phyloP scores from a whole-genome alignment of 2,113 vertebrate genomes.

The Stomatorhinus ivindoensis region DNA sequence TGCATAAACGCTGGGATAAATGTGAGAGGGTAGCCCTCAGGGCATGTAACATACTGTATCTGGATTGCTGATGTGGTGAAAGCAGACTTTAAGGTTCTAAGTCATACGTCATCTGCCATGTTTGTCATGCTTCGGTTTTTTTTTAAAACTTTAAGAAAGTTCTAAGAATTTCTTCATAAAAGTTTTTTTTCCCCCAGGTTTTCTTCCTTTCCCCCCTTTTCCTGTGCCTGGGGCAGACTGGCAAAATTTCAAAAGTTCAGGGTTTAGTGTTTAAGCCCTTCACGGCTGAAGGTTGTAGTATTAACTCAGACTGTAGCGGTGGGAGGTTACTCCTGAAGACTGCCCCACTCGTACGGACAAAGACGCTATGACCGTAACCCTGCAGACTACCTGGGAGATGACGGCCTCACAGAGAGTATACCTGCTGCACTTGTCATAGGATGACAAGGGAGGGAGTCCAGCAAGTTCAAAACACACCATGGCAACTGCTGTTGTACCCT shows the following conservation, averaged over 20 bases:
- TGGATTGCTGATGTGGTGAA: background rate
- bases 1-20: background rate
- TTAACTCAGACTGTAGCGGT: background rate
- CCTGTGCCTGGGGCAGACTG: background rate
- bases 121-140: background rate
- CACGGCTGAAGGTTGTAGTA: background rate
- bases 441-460: background rate
- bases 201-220: background rate
- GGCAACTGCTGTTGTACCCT: background rate
- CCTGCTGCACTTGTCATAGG: background rate
- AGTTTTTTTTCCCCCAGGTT: background rate
- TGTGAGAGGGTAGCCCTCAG: background rate
- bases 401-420: background rate
- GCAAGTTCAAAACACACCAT: background rate
- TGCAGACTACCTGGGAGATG: background rate
- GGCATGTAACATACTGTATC: background rate
- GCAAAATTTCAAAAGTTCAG: background rate
- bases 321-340: background rate
- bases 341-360: background rate
- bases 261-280: background rate
- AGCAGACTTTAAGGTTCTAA: background rate
- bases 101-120: background rate
- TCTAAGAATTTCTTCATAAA: no score
- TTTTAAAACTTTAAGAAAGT: no score
- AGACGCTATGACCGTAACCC: background rate